These are phyloP conservation scores for Cordilura impudica DNA, from an alignment of 2,888 invertebrate genomes.

Conservation along the genomic window DNA sequence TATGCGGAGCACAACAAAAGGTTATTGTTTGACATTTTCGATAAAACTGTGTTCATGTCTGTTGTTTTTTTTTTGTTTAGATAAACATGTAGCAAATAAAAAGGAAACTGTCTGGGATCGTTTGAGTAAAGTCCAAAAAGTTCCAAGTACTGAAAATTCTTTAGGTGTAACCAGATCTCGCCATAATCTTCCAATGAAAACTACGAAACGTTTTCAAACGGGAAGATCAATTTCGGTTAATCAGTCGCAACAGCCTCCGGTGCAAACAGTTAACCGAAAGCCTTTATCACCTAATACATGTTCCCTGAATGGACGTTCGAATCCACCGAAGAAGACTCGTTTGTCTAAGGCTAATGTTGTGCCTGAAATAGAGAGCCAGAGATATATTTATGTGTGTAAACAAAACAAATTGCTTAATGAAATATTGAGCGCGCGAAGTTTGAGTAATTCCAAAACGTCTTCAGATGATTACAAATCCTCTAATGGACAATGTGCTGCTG, in stretches of 20 bases:
- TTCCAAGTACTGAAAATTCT: slow-evolving; percentile 46
- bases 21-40: slow-evolving; percentile 19
- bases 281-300: slow-evolving; percentile 1
- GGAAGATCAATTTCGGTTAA: not conserved
- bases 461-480: slow-evolving; percentile 41
- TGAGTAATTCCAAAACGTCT: slow-evolving; percentile 64
- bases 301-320: not conserved
- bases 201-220: slow-evolving; percentile 29
- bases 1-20: slow-evolving; percentile 39
- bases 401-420: slow-evolving; percentile 64
- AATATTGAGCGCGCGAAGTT: slow-evolving; percentile 62
- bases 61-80: slow-evolving; percentile 3
- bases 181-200: slow-evolving; percentile 22
- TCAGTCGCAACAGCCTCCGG: slow-evolving; percentile 30
- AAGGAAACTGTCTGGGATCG: slow-evolving; percentile 63
- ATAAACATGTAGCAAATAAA: slow-evolving; percentile 1
- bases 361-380: slow-evolving; percentile 31
- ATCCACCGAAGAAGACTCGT: not conserved
- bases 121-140: slow-evolving; percentile 58
- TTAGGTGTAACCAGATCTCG: not conserved
- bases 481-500: not conserved
- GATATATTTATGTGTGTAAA: slow-evolving; percentile 63
- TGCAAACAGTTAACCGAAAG: slow-evolving; percentile 3
- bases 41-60: not conserved
- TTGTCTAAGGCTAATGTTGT: slow-evolving; percentile 25